Evolutionary conservation across 2,113 vertebrate species (phyloP).

Genomic region (Ctenodactylus gundi): DNA sequence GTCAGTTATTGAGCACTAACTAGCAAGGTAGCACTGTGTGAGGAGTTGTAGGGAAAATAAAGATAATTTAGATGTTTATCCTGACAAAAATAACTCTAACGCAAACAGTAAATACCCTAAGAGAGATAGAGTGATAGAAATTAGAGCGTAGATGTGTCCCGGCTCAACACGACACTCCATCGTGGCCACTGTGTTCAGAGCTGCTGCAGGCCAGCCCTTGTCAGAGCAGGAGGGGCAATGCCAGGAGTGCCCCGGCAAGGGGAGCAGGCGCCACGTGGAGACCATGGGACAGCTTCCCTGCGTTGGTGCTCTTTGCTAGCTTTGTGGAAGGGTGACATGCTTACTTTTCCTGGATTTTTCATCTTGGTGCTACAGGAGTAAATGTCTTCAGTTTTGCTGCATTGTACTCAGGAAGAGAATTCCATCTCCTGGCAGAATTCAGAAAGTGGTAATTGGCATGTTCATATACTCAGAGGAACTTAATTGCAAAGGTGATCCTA

Average conservation of each 20-base stretch:
- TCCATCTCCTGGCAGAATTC: neutral
- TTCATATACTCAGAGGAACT: neutral
- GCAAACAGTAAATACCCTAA: neutral
- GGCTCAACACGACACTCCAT: neutral
- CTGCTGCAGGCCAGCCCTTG: neutral
- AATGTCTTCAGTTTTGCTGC: neutral
- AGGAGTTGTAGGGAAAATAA: neutral
- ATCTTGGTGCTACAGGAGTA: neutral
- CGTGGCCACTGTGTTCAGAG: neutral
- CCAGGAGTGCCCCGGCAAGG: neutral
- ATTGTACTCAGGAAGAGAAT: neutral
- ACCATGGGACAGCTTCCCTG: rapidly evolving
- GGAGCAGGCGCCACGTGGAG: neutral
- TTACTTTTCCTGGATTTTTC: neutral
- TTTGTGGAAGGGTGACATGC: neutral
- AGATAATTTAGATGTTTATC: neutral
- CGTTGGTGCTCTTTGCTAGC: neutral
- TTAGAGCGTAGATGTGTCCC: neutral
- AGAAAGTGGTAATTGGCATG: neutral
- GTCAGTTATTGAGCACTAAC: neutral
- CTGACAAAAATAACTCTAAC: neutral
- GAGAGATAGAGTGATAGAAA: neutral
- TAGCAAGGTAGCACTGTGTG: neutral
- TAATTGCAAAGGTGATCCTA: neutral
- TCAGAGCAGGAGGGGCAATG: too few species aligned